Base-by-base conservation (phyloP, 2,797 vertebrate species). In the Smutsia gigantea region DNA sequence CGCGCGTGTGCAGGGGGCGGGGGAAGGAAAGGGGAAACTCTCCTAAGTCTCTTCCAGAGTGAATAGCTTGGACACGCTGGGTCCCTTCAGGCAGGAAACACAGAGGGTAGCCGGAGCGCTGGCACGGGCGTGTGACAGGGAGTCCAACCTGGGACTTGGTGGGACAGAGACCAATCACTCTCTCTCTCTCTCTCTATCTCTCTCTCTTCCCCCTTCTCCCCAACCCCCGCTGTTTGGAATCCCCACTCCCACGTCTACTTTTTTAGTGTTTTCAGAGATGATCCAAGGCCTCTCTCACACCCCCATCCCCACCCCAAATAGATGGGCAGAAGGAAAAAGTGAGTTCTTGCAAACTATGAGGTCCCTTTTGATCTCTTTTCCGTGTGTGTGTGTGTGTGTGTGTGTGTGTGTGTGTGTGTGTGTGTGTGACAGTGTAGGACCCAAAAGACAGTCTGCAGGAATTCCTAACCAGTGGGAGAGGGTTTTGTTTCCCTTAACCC, bases 91-190 rank as follows among this genome's bases (percentile, higher is more conserved):
- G 49, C 21, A 0, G 7, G 61, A 84, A 87, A 93, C 51, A 63
- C 53, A 0, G n/a, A 69, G 72, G 14, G 53, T 42, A 51, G 37
- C 31, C 4, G 0, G 10, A 18, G 14, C 15, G 27, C 59, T 64
- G 46, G 83, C 39, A 2, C 6, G 0, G 9, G 51, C 11, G 29
- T 21, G 27, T 53, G 78, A 49, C 15, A 6, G 2, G 14, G 31
- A 71, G 29, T 29, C 23, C n/a, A 9, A 25, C 31, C 17, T 49
- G 31, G 53, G 42, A 51, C 49, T 37, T 34, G 21, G 29, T 4
- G 11, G 6, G 23, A 15, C 39, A 53, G 27, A 49, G 75, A 1
- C 0, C 0, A 19, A 31, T 75, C 5, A 1, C 12, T 19, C n/a
- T 42, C 37, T 69, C 17, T n/a, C n/a, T n/a, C 37, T 39, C 37